These are phyloP conservation scores for Neogale vison DNA, from an alignment of 2,113 vertebrate species.

Conservation along the genomic window DNA sequence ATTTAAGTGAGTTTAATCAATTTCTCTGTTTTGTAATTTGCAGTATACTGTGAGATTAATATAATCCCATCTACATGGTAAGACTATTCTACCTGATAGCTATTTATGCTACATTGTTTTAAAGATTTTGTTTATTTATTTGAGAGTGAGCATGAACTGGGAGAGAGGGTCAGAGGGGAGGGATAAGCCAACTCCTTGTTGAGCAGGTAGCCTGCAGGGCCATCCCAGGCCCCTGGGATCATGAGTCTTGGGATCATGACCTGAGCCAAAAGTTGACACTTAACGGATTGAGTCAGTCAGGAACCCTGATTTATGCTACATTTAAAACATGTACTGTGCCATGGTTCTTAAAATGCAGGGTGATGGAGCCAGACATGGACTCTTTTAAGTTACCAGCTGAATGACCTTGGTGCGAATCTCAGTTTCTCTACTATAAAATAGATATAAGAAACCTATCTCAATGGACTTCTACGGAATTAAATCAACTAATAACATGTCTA, in stretches of 20 bases:
- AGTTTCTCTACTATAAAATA: slow-evolving; percentile 10
- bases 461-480: background rate
- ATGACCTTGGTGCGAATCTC: background rate
- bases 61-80: background rate
- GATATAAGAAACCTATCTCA: background rate
- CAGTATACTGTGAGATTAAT: background rate
- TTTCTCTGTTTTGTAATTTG: background rate
- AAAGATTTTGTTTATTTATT: background rate
- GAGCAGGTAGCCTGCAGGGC: background rate
- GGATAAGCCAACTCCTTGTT: background rate
- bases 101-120: background rate
- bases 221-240: background rate
- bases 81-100: background rate
- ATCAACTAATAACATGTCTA: background rate
- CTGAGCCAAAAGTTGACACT: background rate
- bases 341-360: background rate
- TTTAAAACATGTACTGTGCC: background rate
- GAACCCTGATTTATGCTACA: background rate
- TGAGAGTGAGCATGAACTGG: background rate
- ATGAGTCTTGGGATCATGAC: background rate
- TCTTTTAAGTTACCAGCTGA: background rate
- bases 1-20: background rate
- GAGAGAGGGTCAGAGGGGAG: background rate
- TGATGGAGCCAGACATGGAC: background rate
- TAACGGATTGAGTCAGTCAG: background rate